Percentiles rank a stretch among this genome's conserved stretches.
Conservation (phyloP, 2,113 vertebrate species). For the Pygathrix nemaeus region DNA sequence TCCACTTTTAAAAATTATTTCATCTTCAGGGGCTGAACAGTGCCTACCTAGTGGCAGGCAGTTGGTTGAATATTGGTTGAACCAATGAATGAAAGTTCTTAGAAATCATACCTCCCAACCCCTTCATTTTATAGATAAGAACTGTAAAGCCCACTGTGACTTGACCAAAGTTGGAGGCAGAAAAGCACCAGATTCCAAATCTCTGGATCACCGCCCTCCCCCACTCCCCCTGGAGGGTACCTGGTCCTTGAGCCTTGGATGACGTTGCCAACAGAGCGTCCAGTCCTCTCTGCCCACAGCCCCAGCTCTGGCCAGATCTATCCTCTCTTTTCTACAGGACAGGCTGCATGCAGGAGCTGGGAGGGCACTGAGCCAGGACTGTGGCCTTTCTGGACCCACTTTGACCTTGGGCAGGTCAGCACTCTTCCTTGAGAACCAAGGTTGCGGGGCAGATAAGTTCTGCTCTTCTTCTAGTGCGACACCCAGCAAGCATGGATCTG, state of each 20-base stretch:
- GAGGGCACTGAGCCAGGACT: neutral
- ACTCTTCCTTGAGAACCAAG: neutral
- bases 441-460: neutral
- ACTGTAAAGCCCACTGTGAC: neutral
- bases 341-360: neutral
- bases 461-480: neutral
- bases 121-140: neutral
- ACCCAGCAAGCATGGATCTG: neutral
- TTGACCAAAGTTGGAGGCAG: neutral
- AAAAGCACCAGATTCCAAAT: neutral
- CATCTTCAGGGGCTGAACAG: neutral
- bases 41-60: neutral
- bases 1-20: neutral
- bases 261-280: neutral
- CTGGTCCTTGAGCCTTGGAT: neutral
- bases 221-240: neutral
- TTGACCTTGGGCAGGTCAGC: neutral
- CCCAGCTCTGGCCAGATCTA: neutral
- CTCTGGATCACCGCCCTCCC: neutral
- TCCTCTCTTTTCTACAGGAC: neutral
- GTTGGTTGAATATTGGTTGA: neutral
- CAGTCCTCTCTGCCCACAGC: neutral
- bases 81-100: neutral
- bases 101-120: neutral
- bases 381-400: neutral